phyloP scores from a whole-genome alignment of 2,888 invertebrate species.

The Dichetophora obliterata region DNA sequence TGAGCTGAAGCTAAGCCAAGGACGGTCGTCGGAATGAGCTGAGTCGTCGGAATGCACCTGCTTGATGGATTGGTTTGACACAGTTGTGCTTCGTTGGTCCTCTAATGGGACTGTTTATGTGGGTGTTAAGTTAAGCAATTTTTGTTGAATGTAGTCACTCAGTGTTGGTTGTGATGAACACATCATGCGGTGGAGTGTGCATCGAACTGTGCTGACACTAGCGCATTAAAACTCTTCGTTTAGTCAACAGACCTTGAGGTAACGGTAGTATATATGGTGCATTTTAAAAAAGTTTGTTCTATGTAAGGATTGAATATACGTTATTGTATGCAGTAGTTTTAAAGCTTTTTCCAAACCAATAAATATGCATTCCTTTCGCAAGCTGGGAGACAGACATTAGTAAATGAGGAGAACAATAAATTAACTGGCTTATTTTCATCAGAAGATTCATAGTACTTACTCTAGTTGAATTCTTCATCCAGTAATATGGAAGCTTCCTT shows the following conservation, averaged over 20 bases:
- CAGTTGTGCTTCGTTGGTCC: slow-evolving; percentile 12
- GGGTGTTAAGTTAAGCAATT: background rate
- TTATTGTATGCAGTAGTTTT: too few relatives aligned
- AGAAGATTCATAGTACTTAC: too few relatives aligned
- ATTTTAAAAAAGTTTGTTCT: too few relatives aligned
- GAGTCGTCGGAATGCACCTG: slow-evolving; percentile 9
- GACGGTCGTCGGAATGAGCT: background rate
- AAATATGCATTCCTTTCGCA: too few relatives aligned
- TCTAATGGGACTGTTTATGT: background rate
- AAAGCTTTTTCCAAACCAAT: too few relatives aligned
- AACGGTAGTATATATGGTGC: too few relatives aligned
- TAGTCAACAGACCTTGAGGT: background rate
- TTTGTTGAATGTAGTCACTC: slow-evolving; percentile 3
- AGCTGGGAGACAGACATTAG: too few relatives aligned
- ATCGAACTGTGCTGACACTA: background rate
- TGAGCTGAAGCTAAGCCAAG: background rate
- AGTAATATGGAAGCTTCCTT: too few relatives aligned
- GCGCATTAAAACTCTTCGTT: background rate
- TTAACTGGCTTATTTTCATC: too few relatives aligned
- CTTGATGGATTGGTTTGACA: slow-evolving; percentile 20
- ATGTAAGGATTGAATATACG: too few relatives aligned
- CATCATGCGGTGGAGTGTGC: background rate
- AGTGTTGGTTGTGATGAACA: background rate
- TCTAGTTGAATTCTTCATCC: too few relatives aligned
- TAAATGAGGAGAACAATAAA: too few relatives aligned